These are phyloP conservation scores for Nasua narica DNA, from an alignment of 2,797 vertebrate species.

Conservation along the genomic window DNA sequence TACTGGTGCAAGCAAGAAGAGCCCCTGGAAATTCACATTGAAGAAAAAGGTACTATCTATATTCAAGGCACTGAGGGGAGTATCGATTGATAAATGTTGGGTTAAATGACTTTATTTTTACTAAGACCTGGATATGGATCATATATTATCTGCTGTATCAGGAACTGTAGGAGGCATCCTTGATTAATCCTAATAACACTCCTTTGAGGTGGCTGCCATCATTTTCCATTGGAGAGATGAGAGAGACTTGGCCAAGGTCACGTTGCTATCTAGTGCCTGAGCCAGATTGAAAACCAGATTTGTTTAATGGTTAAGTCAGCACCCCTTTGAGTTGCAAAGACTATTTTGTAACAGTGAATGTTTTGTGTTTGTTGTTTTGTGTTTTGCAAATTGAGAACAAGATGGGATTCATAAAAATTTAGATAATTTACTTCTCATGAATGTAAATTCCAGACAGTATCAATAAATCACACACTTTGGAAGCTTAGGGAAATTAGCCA, in stretches of 20 bases:
- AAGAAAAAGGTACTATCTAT: not conserved
- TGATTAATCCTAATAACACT: not conserved
- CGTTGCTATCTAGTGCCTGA: not conserved
- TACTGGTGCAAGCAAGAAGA: not conserved
- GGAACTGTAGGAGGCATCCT: not conserved
- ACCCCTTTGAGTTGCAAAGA: not conserved
- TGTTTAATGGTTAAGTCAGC: conserved; percentile 27
- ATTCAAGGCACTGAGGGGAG: not conserved
- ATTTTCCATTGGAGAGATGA: not conserved
- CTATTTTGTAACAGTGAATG: not conserved
- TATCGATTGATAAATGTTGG: not conserved
- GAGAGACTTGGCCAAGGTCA: not conserved
- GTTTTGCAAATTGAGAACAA: conserved; percentile 40
- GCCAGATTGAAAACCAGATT: conserved; percentile 9
- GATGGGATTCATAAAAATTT: conserved; percentile 31
- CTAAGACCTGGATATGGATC: not conserved
- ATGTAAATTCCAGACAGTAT: conserved; percentile 30
- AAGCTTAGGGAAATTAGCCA: conserved; percentile 22
- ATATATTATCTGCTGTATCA: not conserved
- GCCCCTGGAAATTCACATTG: not conserved
- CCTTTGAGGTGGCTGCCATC: not conserved
- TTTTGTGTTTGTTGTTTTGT: conserved; percentile 26
- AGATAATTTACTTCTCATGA: not conserved
- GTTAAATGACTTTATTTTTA: not conserved
- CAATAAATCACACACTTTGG: conserved; percentile 16